Conservation (phyloP, 1,140 invertebrate genomes). For the Plodia interpunctella region DNA sequence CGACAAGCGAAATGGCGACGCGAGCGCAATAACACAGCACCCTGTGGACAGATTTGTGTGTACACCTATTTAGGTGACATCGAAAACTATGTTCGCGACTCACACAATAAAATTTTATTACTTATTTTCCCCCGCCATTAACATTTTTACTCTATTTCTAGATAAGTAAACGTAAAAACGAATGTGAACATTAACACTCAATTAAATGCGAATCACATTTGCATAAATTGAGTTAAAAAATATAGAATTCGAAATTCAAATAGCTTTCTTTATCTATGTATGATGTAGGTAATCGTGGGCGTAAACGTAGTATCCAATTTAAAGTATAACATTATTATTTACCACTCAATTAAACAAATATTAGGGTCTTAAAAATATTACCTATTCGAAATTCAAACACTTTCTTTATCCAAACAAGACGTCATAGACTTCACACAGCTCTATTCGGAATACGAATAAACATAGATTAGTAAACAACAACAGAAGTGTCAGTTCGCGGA, state of each 20-base stretch:
- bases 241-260: too few species aligned
- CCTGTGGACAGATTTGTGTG: constrained; percentile 42
- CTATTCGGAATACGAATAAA: constrained; percentile 37
- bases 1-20: constrained; percentile 34
- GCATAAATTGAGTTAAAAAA: too few species aligned
- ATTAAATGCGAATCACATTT: background rate
- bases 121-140: constrained; percentile 23
- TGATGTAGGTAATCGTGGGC: too few species aligned
- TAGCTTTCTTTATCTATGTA: too few species aligned
- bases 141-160: constrained; percentile 7
- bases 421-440: constrained; percentile 2
- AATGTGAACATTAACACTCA: constrained; percentile 11
- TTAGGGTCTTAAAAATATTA: background rate
- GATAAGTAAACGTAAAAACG: background rate
- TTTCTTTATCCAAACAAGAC: constrained; percentile 3
- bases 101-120: constrained; percentile 38
- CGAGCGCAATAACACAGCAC: constrained; percentile 18
- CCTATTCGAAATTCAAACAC: background rate
- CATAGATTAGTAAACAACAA: constrained; percentile 68
- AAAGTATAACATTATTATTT: too few species aligned
- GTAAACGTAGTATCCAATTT: too few species aligned
- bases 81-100: constrained; percentile 34
- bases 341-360: constrained; percentile 7
- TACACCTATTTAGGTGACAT: constrained; percentile 45
- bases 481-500: constrained; percentile 69